Evolutionary conservation across 2,888 invertebrate species (phyloP), one percentile per base, ranked within the genome.

Genomic region (Dynastes grantii): DNA sequence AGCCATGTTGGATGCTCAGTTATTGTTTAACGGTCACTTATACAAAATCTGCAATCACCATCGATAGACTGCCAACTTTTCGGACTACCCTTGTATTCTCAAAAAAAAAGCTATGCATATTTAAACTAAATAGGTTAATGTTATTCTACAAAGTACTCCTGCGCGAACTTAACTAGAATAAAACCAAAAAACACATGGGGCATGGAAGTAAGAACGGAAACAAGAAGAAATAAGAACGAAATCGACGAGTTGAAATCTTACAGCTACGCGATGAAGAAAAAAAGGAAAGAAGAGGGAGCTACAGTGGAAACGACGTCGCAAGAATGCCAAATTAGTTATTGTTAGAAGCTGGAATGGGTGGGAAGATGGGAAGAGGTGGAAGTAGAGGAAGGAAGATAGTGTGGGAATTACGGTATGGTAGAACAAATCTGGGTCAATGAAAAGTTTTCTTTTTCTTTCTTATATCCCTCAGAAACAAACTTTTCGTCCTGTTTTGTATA

Each of bases 371-470:
- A 58, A 58, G 2, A 27, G 22, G 53, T 53, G 8, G 55, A 4
- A 16, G 37, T n/a, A 64, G 64, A n/a, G 37, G 76, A 58, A 53
- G 29, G 53, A 22, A 45, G 63, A 45, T 68, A 29, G 65, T 58
- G 55, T 58, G 22, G 22, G 55, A 58, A n/a, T 16, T 53, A 53
- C 51, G 55, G 16, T 40, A 45, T 51, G 4, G 58, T 53, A 45
- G 40, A 58, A 40, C 37, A 27, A 77, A 77, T 77, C 77, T 71
- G 71, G 77, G 77, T 77, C 77, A 77, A 63, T 58, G 71, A 65
- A 70, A 77, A 77, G 68, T 70, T 77, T 77, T 77, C 68, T 68
- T 64, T 63, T 71, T 32, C 53, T 70, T 32, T 70, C 70, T 70
- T 70, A 53, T 22, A 27, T 22, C 22, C 2, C 64, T n/a, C 32